Conservation (phyloP, 1,140 invertebrate species). For the Prorops nasuta region DNA sequence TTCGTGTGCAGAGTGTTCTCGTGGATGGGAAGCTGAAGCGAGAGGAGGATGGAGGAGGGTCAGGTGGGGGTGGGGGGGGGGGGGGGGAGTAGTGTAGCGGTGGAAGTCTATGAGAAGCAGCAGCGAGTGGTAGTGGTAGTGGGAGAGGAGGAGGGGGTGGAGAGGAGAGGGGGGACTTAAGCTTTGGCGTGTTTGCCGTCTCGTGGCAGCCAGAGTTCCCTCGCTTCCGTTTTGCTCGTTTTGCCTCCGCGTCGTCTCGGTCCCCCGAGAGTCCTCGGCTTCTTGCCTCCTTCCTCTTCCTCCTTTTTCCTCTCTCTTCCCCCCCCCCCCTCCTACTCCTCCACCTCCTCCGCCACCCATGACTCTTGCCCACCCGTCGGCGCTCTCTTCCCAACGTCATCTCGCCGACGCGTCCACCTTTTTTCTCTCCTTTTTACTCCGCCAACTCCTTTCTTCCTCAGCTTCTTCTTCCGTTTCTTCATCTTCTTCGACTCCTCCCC, state of each 20-base stretch:
- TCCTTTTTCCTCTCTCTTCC: constrained; percentile 5
- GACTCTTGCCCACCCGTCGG: constrained; percentile 2
- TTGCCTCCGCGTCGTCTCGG: constrained; percentile 25
- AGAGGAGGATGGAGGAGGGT: too few relatives aligned
- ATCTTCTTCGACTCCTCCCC: constrained; percentile 1
- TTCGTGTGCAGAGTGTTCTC: too few relatives aligned
- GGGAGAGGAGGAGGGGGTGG: not conserved
- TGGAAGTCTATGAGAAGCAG: constrained; percentile 16
- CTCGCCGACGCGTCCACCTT: too few relatives aligned
- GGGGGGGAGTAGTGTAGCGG: constrained; percentile 7
- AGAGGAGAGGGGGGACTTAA: not conserved
- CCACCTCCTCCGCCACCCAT: not conserved
- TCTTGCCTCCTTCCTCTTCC: constrained; percentile 14
- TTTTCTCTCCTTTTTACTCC: too few relatives aligned
- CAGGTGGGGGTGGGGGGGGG: not conserved
- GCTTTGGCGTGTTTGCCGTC: constrained; percentile 25
- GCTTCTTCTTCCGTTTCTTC: constrained; percentile 3
- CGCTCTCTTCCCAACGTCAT: constrained; percentile 10
- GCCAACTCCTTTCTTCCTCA: too few relatives aligned
- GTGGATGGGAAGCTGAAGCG: too few relatives aligned
- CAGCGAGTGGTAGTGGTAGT: constrained; percentile 17
- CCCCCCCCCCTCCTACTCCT: too few relatives aligned
- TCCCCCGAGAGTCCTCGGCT: constrained; percentile 27
- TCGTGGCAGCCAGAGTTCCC: constrained; percentile 23
- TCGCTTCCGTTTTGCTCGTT: constrained; percentile 29